Base-by-base conservation (phyloP, 2,888 invertebrate species). In the Megaustenia siamemsis region DNA sequence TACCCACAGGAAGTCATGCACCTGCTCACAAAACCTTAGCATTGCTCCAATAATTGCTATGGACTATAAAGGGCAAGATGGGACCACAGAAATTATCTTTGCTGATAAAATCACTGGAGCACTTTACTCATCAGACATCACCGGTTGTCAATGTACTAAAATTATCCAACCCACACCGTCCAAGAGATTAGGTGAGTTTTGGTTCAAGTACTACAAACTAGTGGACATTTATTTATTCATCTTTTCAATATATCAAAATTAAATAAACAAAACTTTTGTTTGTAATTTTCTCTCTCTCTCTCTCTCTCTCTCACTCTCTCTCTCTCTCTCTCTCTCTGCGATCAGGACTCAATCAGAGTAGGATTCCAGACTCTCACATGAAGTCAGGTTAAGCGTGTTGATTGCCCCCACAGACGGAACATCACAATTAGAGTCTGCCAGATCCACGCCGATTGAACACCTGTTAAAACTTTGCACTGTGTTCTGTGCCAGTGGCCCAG, bases 21-120 rank as follows among this genome's bases (percentile, higher is more conserved):
- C 96, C 0, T 86, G 87, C 77, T n/a, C 80, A 0, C 45, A 84
- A 0, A 95, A 95, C 87, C 95, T 95, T 28, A 95, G 95, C 88
- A 95, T 96, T 4, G 96, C 96, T 12, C 95, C 95, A 86, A 94
- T 95, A 0, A 96, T 97, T 90, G 95, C 96, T 0, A 94, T 97
- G 21, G 97, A 97, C 91, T 95, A 96, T 92, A 96, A 96, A 0
- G 95, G 95, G 85, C 76, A 69, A 28, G 89, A 89, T 40, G 89
- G 89, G 4, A 75, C 87, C 18, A 91, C 89, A 40, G 90, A 90
- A 77, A 86, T 92, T 4, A 79, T 91, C 40, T 89, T 90, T 83
- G 89, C 89, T 21, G 90, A 92, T 69, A 75, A 38, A 6, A 56
- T n/a, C 4, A 86, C 87, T 1, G 81, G 87, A n/a, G 75, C 87